phyloP scores from a whole-genome alignment of 35 echinoderm and acorn worm genomes.

The Lytechinus variegatus region DNA sequence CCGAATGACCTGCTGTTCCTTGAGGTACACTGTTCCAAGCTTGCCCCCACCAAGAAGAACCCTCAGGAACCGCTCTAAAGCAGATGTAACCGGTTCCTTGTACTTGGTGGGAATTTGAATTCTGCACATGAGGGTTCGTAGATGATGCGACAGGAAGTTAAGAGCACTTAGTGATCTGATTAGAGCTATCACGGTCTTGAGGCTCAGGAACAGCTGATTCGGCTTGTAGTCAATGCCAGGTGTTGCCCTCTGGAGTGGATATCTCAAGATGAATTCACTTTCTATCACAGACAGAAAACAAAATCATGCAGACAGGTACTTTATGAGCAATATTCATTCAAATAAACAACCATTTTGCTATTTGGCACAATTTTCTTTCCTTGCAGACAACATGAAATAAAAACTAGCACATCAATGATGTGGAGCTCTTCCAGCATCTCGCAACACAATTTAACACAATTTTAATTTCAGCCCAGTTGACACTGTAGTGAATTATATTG shows the following conservation, averaged over 20 bases:
- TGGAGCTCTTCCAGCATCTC: too few species aligned
- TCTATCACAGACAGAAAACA: not conserved
- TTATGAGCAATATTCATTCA: not conserved
- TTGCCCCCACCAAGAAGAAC: not conserved
- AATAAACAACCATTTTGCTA: too few species aligned
- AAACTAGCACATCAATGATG: too few species aligned
- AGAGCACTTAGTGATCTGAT: not conserved
- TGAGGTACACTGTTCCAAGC: not conserved
- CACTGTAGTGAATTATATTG: too few species aligned
- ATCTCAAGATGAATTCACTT: not conserved
- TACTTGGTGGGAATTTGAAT: not conserved
- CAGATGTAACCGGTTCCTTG: not conserved
- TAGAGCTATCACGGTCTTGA: slow-evolving; percentile 14
- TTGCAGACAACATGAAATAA: too few species aligned
- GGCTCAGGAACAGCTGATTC: not conserved
- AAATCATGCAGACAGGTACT: not conserved
- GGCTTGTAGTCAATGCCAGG: not conserved
- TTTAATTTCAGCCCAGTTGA: too few species aligned
- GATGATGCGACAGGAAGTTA: not conserved
- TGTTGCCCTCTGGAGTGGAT: not conserved
- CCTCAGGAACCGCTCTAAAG: not conserved
- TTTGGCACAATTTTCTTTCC: too few species aligned
- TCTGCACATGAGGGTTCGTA: slow-evolving; percentile 16
- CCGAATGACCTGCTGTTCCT: slow-evolving; percentile 20
- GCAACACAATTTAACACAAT: too few species aligned